Evolutionary conservation across 2,113 vertebrate genomes (phyloP), one percentile per base, ranked within the genome.

Genomic region (Mustelus asterias): DNA sequence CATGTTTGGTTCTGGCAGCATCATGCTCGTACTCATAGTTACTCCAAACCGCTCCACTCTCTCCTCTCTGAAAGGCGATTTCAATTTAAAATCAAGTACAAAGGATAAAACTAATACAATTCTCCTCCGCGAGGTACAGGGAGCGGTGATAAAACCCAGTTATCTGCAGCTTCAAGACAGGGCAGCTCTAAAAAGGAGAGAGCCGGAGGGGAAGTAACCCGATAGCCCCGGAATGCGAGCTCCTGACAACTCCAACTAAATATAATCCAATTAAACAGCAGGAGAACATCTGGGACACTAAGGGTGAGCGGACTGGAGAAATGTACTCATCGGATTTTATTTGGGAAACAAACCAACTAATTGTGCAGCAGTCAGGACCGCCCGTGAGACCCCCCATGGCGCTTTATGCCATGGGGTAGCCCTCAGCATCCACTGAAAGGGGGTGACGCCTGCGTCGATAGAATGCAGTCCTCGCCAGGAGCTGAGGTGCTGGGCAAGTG

Each of bases 191-290:
- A 48, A 70, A 67, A 41, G 93, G 67, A 70, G 41, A 16, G 41
- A 4, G 41, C 93, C 16, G 10, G 24, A 22, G 37, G 24, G 63
- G 33, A 16, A 22, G 93, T 48, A 95, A 95, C 41, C 37, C 3
- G 37, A 95, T 95, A 48, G 63, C 37, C 37, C 41, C 11, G 69
- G 93, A 72, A 69, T 70, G 41, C 48, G 4, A 95, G 37, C 93
- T 72, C n/a, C 54, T 89, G 86, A 58, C 24, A 70, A 44, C 69
- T 69, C 92, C 9, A 44, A 95, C 93, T 95, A 95, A 70, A 95
- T 95, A 95, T 95, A 95, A 95, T 95, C 93, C n/a, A 92, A 65
- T 92, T 92, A n/a, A 63, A 92, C 89, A 63, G n/a, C 89, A 92
- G 54, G 48, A 60, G 58, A 90, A 92, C 89, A 92, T 92, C 89